Conservation (phyloP, 2,888 invertebrate species). For the Melanargia galathea region DNA sequence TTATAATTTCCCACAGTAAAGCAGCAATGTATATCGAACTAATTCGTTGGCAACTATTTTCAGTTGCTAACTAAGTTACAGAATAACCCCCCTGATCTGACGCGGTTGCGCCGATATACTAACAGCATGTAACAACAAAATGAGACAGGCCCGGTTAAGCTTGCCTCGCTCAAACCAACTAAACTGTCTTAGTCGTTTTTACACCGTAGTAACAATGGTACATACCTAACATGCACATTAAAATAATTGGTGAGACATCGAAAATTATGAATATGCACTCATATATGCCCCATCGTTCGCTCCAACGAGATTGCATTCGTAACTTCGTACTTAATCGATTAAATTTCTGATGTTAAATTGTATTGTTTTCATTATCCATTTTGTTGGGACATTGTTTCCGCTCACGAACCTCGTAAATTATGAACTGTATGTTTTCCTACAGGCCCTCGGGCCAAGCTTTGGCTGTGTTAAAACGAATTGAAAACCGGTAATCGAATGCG, state of each 20-base stretch:
- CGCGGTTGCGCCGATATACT: too few species aligned
- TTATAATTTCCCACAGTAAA: too few species aligned
- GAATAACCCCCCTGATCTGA: too few species aligned
- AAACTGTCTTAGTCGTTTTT: neutral
- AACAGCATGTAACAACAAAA: too few species aligned
- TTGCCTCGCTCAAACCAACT: neutral
- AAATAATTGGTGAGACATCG: conserved; percentile 4
- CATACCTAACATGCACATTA: neutral
- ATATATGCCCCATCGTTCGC: conserved; percentile 46
- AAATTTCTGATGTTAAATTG: conserved; percentile 70
- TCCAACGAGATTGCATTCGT: conserved; percentile 56
- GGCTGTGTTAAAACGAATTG: conserved; percentile 76
- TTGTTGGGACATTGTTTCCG: conserved; percentile 75
- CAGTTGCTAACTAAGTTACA: too few species aligned
- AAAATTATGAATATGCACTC: conserved; percentile 24
- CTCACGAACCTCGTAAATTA: conserved; percentile 75
- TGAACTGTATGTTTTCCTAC: conserved; percentile 71
- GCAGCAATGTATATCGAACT: too few species aligned
- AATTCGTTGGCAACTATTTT: too few species aligned
- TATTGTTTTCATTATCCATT: conserved; percentile 75
- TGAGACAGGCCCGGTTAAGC: too few species aligned
- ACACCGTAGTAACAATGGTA: neutral
- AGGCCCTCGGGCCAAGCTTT: conserved; percentile 68
- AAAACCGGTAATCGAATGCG: conserved; percentile 80
- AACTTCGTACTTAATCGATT: conserved; percentile 66